Evolutionary conservation across 2,797 vertebrate species (phyloP).

Genomic region (Arnoldichthys spilopterus): DNA sequence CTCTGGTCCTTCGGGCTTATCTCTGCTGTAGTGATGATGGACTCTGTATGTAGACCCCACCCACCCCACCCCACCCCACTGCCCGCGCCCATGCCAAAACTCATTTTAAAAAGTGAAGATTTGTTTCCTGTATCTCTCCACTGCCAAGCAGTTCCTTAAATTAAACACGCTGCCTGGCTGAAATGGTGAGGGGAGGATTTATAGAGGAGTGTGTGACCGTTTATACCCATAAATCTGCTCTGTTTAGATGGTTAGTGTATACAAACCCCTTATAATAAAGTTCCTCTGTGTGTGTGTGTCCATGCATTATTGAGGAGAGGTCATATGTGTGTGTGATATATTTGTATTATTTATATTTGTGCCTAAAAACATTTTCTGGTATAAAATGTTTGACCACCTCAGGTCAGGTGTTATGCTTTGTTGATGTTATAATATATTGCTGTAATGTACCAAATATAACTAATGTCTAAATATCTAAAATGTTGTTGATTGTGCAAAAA

Average conservation of each 20-base stretch:
- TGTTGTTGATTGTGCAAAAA: too few relatives aligned
- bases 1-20: neutral
- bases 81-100: constrained; percentile 38
- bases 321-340: neutral
- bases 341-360: neutral
- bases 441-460: too few relatives aligned
- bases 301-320: neutral
- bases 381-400: too few relatives aligned
- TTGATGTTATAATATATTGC: too few relatives aligned
- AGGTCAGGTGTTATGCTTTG: too few relatives aligned
- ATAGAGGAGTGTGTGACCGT: constrained; percentile 66
- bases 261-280: constrained; percentile 61
- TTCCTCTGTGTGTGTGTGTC: constrained; percentile 10
- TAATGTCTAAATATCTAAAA: too few relatives aligned
- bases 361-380: neutral
- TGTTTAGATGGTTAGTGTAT: constrained; percentile 63
- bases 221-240: constrained; percentile 70
- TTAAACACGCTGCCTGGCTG: constrained; percentile 65
- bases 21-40: constrained; percentile 17
- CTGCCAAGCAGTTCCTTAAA: constrained; percentile 48
- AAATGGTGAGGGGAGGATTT: constrained; percentile 54
- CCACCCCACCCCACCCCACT: too few relatives aligned
- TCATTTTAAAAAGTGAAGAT: constrained; percentile 27
- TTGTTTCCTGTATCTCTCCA: constrained; percentile 40
- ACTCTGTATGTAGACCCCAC: constrained; percentile 41